These are phyloP conservation scores for Cercopithecus mona DNA, from an alignment of 2,113 vertebrate species.

Conservation along the genomic window DNA sequence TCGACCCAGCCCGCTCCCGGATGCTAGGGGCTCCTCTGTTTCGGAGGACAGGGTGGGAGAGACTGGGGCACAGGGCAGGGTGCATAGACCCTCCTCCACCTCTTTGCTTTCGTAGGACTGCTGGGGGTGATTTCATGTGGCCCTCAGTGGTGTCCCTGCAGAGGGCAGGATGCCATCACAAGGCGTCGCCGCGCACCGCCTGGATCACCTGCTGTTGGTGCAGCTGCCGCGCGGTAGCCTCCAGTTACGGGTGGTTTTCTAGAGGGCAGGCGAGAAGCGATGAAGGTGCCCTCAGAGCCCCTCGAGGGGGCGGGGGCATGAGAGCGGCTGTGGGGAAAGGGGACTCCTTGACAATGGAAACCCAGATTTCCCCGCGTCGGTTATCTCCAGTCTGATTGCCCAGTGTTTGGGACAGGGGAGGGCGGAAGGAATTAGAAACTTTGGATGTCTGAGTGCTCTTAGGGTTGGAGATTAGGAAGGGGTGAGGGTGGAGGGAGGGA, in stretches of 20 bases:
- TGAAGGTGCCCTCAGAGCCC: not conserved
- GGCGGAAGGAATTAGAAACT: not conserved
- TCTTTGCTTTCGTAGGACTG: not conserved
- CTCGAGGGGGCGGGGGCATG: accelerated
- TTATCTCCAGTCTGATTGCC: not conserved
- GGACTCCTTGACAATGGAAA: not conserved
- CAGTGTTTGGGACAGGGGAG: not conserved
- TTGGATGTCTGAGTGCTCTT: not conserved
- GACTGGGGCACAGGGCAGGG: accelerated
- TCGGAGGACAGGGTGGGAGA: accelerated
- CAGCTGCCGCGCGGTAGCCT: not conserved
- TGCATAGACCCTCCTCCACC: accelerated
- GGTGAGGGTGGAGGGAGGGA: not conserved
- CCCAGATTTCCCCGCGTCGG: not conserved
- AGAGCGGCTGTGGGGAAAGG: not conserved
- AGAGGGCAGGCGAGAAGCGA: not conserved
- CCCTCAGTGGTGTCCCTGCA: not conserved
- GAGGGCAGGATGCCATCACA: not conserved
- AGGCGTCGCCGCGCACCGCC: accelerated
- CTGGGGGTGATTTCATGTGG: not conserved
- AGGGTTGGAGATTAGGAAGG: not conserved
- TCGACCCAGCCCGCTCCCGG: accelerated
- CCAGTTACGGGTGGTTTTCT: not conserved
- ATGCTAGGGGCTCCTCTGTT: accelerated
- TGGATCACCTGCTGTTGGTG: not conserved